These are phyloP conservation scores for Threskiornis aethiopicus DNA, from an alignment of 2,797 vertebrate species.

Conservation along the genomic window DNA sequence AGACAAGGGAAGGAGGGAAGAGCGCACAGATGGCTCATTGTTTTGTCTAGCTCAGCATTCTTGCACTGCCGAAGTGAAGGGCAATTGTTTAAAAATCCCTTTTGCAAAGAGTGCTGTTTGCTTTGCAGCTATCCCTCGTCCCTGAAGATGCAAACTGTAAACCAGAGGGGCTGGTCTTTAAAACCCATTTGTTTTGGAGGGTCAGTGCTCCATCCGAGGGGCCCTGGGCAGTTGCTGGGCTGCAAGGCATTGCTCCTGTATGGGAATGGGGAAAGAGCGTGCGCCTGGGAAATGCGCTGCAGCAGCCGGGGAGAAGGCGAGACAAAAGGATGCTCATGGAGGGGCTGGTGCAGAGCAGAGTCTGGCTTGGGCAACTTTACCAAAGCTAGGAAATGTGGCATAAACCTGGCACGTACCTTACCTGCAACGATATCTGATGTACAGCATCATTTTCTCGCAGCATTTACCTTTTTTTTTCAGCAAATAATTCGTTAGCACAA, in stretches of 20 bases:
- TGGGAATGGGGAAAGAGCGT: background rate
- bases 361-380: background rate
- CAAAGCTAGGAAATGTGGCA: background rate
- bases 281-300: background rate
- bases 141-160: conserved; percentile 2
- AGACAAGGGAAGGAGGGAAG: conserved; percentile 29
- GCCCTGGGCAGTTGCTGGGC: background rate
- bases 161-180: background rate
- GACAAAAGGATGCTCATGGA: background rate
- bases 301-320: rapidly evolving
- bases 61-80: background rate
- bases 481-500: background rate
- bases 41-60: conserved; percentile 40
- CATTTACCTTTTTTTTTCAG: background rate
- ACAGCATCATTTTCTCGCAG: background rate
- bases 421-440: background rate
- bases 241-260: background rate
- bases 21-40: conserved; percentile 66
- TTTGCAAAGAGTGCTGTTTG: conserved; percentile 32
- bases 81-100: conserved; percentile 60
- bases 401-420: background rate
- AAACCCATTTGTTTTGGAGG: background rate
- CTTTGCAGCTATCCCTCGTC: background rate
- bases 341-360: background rate
- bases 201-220: background rate